Evolutionary conservation across 2,113 vertebrate genomes (phyloP), one percentile per base, ranked within the genome.

Genomic region (Oryzias curvinotus): DNA sequence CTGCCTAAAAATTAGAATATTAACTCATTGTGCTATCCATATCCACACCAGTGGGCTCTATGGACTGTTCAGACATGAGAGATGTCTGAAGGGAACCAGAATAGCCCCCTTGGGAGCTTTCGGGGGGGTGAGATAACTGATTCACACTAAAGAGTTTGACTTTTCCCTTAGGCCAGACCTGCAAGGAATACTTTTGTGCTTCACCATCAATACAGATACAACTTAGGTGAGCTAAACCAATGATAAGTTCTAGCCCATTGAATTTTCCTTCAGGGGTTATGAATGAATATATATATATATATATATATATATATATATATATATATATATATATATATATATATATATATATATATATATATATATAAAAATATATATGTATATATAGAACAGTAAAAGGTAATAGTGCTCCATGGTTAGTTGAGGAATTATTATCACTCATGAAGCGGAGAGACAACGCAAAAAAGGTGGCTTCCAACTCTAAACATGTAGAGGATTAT

Each of bases 61-160:
- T 74, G 57, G 58, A 63, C 30, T 56, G 53, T 62, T 2, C 19
- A 69, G 62, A 73, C 65, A 48, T 65, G 67, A 71, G 72, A 65
- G 71, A 56, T 75, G 65, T 80, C 62, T 67, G 55, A 71, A 46
- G 73, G 65, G 68, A 71, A 57, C 69, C 56, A 82, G 44, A 69
- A 78, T 70, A 50, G 58, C 52, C 42, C 87, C 63, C 71, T 4
- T 60, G 79, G 71, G 85, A 74, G 75, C 83, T 78, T 64, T 84
- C 65, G 60, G 10, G 59, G 67, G 63, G 82, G 80, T 76, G 67
- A 88, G 77, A 88, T 80, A 82, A 81, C 76, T 82, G 73, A 72
- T 70, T 80, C 71, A 69, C 55, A 71, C 53, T 80, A 72, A 83
- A 80, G 78, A 67, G 14, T 66, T 68, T 44, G 47, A 51, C 59